Evolutionary conservation across 2,797 vertebrate genomes (phyloP).

Genomic region (Enteromius unitaeniatus): DNA sequence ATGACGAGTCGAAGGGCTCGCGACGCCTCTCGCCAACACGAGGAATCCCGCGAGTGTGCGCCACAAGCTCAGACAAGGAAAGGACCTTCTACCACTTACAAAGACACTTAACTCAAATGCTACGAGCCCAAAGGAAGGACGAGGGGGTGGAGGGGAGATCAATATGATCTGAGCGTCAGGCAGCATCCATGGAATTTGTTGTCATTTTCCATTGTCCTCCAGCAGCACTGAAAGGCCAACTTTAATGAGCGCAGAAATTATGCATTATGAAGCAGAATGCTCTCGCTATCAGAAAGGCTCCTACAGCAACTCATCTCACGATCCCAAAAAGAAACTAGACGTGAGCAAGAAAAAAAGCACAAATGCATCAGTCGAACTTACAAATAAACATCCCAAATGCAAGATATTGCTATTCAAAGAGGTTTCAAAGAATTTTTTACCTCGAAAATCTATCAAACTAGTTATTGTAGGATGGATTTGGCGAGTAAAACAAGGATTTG

Average conservation of each 20-base stretch:
- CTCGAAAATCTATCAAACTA: background rate
- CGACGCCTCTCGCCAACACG: background rate
- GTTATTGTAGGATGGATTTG: background rate
- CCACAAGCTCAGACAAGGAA: constrained; percentile 6
- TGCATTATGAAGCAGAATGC: constrained; percentile 27
- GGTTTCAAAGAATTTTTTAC: background rate
- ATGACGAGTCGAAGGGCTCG: constrained; percentile 70
- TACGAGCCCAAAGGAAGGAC: constrained; percentile 76
- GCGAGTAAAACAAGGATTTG: background rate
- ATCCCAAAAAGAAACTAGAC: background rate
- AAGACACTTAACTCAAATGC: constrained; percentile 76
- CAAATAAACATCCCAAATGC: background rate
- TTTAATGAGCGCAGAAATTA: background rate
- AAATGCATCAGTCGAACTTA: background rate
- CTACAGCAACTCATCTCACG: background rate
- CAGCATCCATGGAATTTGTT: constrained; percentile 16
- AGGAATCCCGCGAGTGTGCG: background rate
- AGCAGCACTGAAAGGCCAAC: constrained; percentile 17
- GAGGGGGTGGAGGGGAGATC: constrained; percentile 75
- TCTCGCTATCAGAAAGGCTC: background rate
- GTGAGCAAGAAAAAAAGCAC: background rate
- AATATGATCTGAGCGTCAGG: constrained; percentile 81
- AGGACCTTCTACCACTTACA: constrained; percentile 69
- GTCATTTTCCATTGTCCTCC: constrained; percentile 21
- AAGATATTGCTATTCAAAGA: constrained; percentile 51